Conservation (phyloP, 2,888 invertebrate species). For the Scotopteryx bipunctaria region DNA sequence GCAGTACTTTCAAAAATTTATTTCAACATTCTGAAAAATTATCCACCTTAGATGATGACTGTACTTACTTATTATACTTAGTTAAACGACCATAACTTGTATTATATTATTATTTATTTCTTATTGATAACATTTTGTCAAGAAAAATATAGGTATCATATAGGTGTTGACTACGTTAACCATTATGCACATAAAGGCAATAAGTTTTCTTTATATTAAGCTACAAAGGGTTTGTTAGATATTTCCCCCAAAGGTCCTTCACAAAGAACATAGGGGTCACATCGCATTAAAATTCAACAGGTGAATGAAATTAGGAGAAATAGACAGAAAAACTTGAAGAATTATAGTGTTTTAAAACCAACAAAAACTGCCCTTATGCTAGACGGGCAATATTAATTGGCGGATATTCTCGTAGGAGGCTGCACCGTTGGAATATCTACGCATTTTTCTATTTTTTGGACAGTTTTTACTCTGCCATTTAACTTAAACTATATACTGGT, state of each 20-base stretch:
- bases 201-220: background rate
- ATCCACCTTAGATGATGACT: too few species aligned
- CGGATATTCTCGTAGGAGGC: conserved; percentile 25
- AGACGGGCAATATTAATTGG: conserved; percentile 23
- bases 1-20: too few species aligned
- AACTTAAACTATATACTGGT: conserved; percentile 8
- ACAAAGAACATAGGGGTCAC: conserved; percentile 11
- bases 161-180: too few species aligned
- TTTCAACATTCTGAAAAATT: too few species aligned
- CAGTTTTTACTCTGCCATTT: conserved; percentile 7
- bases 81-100: too few species aligned
- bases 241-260: background rate
- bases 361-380: conserved; percentile 16
- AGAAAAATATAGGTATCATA: too few species aligned
- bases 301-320: conserved; percentile 29
- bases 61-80: too few species aligned
- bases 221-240: background rate
- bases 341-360: conserved; percentile 21
- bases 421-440: conserved; percentile 8
- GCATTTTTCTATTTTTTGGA: conserved; percentile 16
- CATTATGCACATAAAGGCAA: background rate
- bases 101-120: too few species aligned
- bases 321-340: conserved; percentile 19
- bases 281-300: conserved; percentile 19
- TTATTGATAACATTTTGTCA: too few species aligned